A percentile compares a stretch with the other conserved stretches of the same genome.
These are phyloP conservation scores for Paradoxurus hermaphroditus DNA, from an alignment of 2,113 vertebrate species.

Conservation along the genomic window DNA sequence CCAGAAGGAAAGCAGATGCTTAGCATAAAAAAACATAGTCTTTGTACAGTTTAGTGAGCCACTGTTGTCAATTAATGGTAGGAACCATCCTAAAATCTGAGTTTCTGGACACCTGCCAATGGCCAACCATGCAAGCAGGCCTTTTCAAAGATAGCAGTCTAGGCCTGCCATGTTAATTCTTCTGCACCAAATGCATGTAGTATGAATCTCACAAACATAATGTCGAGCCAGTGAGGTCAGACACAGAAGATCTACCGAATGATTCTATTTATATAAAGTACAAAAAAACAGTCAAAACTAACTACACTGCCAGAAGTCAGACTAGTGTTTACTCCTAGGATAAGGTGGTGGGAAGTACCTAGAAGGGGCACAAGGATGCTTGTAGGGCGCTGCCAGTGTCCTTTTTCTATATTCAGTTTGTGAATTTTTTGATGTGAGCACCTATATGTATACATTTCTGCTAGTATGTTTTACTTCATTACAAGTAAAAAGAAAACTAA, in stretches of 20 bases:
- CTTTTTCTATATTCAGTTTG: neutral
- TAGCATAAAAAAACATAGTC: neutral
- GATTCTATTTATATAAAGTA: neutral
- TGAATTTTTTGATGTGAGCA: slow-evolving; percentile 5
- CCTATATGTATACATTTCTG: neutral
- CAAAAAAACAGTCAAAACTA: neutral
- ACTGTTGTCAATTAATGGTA: neutral
- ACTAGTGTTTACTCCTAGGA: neutral
- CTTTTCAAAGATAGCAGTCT: neutral
- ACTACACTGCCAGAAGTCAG: neutral
- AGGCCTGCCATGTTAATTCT: neutral
- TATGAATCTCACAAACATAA: neutral
- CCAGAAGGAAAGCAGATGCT: neutral
- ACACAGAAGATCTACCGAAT: neutral
- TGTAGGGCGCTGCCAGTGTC: neutral
- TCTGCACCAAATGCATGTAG: neutral
- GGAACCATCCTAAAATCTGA: neutral
- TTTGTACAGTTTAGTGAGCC: neutral
- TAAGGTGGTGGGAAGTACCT: neutral
- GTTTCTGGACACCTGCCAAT: neutral
- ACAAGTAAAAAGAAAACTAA: neutral
- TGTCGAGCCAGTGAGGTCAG: neutral
- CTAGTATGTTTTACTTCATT: neutral
- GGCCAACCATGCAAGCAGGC: neutral
- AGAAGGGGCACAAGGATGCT: neutral